These are phyloP conservation scores for Parotia lawesii DNA, from an alignment of 2,113 vertebrate species.

Conservation along the genomic window DNA sequence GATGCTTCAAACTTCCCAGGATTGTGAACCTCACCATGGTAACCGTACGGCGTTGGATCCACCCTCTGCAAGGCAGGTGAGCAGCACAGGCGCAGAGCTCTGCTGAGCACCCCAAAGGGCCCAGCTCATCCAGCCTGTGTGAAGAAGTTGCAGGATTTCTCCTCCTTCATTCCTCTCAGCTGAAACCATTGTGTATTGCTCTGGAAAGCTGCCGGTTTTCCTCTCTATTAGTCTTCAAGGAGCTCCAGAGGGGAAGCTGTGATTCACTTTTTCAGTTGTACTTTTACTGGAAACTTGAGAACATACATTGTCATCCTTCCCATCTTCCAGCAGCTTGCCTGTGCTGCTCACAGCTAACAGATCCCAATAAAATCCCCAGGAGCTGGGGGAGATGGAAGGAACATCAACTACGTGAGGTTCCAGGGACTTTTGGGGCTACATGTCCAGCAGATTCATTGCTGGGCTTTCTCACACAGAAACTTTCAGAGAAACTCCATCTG, in stretches of 20 bases:
- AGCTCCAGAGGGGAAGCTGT: constrained; percentile 33
- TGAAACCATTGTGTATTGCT: background rate
- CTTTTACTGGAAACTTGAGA: constrained; percentile 49
- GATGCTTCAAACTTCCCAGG: background rate
- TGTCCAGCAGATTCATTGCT: background rate
- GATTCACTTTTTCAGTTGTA: constrained; percentile 54
- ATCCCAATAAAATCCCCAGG: background rate
- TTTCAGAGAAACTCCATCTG: background rate
- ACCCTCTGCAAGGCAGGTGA: background rate
- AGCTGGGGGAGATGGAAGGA: background rate
- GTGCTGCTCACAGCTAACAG: background rate
- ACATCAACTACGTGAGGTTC: background rate
- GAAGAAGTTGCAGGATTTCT: background rate
- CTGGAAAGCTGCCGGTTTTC: constrained; percentile 10
- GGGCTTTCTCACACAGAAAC: background rate
- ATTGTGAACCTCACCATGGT: accelerated
- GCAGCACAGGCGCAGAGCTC: background rate
- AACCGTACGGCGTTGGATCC: accelerated
- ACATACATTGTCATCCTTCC: background rate
- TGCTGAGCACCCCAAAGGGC: background rate
- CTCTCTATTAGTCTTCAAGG: background rate
- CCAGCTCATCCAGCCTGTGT: accelerated
- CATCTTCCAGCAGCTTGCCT: background rate
- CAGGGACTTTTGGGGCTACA: background rate
- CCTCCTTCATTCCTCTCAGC: background rate